Base-by-base conservation (phyloP, 2,113 vertebrate genomes). In the Vombatus ursinus region DNA sequence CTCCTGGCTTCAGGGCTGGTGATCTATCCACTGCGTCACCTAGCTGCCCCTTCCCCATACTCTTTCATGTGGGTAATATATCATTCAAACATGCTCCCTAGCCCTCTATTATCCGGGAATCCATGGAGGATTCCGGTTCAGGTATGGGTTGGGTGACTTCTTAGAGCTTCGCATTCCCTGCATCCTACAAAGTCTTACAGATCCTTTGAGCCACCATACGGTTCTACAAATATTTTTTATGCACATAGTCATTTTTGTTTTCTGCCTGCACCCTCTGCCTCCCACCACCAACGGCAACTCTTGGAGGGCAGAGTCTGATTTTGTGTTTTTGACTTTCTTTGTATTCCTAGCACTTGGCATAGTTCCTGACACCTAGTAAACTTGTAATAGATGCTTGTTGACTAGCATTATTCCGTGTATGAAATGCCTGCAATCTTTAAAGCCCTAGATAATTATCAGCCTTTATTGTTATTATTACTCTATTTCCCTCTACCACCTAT, bases 181-280 rank as follows among this genome's bases (percentile, higher is more conserved):
- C 14, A 77, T 77, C 28, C 4, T 37, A 77, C n/a, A 22, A 44
- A 9, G 7, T 44, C 37, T n/a, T 84, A 84, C 16, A 44, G n/a
- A 84, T 84, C 44, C 68, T 84, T 84, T 84, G 68, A 84, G n/a
- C 19, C 68, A 84, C n/a, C n/a, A 23, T 16, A 23, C 22, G 5
- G n/a, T 44, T 84, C 68, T 84, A 44, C 37, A 44, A 22, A 37
- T 44, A n/a, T 44, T 16, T n/a, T 84, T 16, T 16, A 23, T 23
- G 68, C 5, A 44, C 6, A 0, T 68, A 68, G 61, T 68, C 31
- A 68, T 68, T 37, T 68, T 37, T 37, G 31, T 44, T 44, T 23
- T 44, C 19, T 14, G 22, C 37, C n/a, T 3, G 1, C 0, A 7
- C 16, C 22, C 7, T 22, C 68, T 2, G 22, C 5, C 4, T 84